Base-by-base conservation (phyloP, 2,113 vertebrate species). In the Sialia sialis region DNA sequence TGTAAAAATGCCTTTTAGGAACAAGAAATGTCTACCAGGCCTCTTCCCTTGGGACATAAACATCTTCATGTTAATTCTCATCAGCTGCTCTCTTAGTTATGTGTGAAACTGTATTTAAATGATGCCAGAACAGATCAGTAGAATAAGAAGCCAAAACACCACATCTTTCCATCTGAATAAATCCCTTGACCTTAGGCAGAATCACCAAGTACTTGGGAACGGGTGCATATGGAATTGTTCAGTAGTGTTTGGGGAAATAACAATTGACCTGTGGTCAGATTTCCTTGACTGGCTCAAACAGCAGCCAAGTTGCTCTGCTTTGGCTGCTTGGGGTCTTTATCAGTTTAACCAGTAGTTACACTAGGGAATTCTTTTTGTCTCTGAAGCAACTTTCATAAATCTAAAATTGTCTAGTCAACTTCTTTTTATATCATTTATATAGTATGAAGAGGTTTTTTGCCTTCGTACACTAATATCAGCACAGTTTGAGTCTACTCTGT, bases 1-100 rank as follows among this genome's bases (percentile, higher is more conserved):
- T 79, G 52, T 89, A 67, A 90, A 92, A 83, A 92, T 46, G 78
- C 78, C 74, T 79, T 69, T 82, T 62, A 89, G 68, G 54, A 95
- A 30, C 15, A 79, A 77, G 64, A 77, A 41, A 27, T 73, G 18
- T 70, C 78, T 77, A 6, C 67, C 36, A 80, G 58, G 58, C 63
- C 70, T 59, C 16, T 80, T 77, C 78, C 86, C 46, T 63, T 51
- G 64, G 73, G 78, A 39, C 46, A 7, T 22, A 76, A 69, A 54
- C 43, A 20, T 91, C 51, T 94, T 54, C 21, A 4, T 60, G 27
- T 82, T 82, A 64, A 49, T 87, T 87, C 70, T 89, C 34, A 60
- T 82, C 66, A 75, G 51, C 78, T 81, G 80, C 62, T 90, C 64
- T 69, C 46, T 48, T 36, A 54, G 26, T 39, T 66, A 12, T 4